A percentile compares a stretch with the other conserved stretches of the same genome.
Conservation (phyloP, 2,888 invertebrate species). For the Neoitamus cyanurus region DNA sequence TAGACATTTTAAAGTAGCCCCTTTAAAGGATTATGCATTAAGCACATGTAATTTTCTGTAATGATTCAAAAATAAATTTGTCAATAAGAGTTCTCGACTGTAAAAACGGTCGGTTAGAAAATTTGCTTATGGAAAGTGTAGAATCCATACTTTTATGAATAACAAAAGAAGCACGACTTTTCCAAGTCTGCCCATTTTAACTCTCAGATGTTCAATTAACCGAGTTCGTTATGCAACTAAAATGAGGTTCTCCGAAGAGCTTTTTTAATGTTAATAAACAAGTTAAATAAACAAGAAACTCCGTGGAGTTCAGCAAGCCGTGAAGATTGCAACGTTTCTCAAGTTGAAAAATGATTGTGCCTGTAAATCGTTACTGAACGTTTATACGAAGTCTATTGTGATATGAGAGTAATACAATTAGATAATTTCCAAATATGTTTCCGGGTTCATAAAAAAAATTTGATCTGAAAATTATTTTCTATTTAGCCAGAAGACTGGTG, state of each 20-base stretch:
- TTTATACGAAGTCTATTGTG: too few species aligned
- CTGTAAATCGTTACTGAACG: not conserved
- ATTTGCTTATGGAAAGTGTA: too few species aligned
- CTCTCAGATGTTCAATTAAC: not conserved
- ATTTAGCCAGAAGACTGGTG: not conserved
- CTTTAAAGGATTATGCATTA: too few species aligned
- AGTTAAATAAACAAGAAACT: not conserved
- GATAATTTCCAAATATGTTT: not conserved
- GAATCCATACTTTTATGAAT: not conserved
- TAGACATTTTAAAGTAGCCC: too few species aligned
- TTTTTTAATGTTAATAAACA: not conserved
- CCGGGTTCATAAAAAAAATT: not conserved
- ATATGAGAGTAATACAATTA: too few species aligned
- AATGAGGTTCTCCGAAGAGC: not conserved
- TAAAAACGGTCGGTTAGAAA: too few species aligned
- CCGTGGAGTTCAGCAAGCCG: not conserved
- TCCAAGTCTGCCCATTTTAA: not conserved
- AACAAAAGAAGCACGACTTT: not conserved
- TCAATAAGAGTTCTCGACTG: too few species aligned
- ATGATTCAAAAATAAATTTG: too few species aligned
- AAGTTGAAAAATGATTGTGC: not conserved
- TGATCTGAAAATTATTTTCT: not conserved
- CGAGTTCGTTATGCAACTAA: not conserved
- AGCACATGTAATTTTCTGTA: too few species aligned
- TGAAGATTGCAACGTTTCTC: not conserved